Base-by-base conservation (phyloP, 2,888 invertebrate genomes). In the Hyppa rectilinea region DNA sequence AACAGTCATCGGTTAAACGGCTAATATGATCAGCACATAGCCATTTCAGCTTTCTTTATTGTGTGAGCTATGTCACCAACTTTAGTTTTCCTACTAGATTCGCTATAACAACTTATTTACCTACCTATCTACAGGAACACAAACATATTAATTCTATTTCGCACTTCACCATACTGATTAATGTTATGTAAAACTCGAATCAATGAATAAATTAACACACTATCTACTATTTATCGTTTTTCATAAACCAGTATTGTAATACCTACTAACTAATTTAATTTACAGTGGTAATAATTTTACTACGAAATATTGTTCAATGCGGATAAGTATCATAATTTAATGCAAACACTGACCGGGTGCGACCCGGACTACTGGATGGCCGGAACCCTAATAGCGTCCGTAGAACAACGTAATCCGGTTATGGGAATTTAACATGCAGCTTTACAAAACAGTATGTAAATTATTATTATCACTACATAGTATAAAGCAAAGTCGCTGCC, bases 261-360 rank as follows among this genome's bases (percentile, higher is more conserved):
- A n/a, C 6, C 0, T 36, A 36, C 4, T 1, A 36, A 70, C 12
- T 29, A 26, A 58, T 26, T 56, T 1, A 34, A 47, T 68, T 36
- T 23, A 40, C 14, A 23, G 10, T 29, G 14, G 14, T 40, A n/a
- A 52, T 58, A 31, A 47, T 26, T 34, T 34, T 23, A 53, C 68
- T 62, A 62, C 52, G 14, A 64, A 61, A 64, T 47, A 26, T 50
- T 77, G 36, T 38, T 36, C 65, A 64, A 63, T 23, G 17, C 56
- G 61, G 52, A 76, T 61, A 56, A 47, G 26, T 49, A 69, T 29
- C 59, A 81, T 78, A 71, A 71, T 43, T 81, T 52, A 78, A 38
- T 47, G 40, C 34, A 36, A 47, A 60, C 60, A 63, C 2, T 49
- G 63, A 62, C 53, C 49, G 78, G 78, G 71, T 38, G 29, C 34